These are phyloP conservation scores for Eulemur mongoz DNA, from an alignment of 2,797 vertebrate genomes.

Conservation along the genomic window DNA sequence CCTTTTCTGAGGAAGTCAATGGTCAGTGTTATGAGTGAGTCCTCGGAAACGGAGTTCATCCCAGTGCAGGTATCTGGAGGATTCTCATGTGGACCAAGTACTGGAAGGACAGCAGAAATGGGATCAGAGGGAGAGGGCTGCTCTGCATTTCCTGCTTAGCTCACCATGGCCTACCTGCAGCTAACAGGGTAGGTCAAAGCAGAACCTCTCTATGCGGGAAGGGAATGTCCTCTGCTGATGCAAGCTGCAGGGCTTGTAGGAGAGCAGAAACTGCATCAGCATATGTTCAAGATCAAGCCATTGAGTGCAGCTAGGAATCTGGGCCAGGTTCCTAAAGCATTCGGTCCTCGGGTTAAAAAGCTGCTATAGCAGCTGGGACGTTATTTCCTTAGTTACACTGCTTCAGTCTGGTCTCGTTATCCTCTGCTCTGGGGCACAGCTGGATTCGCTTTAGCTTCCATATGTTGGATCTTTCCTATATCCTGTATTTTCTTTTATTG, in stretches of 20 bases:
- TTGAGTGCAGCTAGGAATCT: not conserved
- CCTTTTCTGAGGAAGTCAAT: not conserved
- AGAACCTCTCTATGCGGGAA: not conserved
- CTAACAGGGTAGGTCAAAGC: not conserved
- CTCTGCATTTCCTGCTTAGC: not conserved
- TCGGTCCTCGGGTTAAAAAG: not conserved
- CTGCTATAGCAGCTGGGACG: not conserved
- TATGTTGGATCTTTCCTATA: not conserved
- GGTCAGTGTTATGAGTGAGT: not conserved
- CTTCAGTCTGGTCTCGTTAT: not conserved
- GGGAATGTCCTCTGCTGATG: not conserved
- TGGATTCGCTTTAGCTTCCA: not conserved
- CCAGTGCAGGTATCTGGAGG: not conserved
- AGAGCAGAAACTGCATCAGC: not conserved
- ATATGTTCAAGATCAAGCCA: not conserved
- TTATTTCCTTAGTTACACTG: not conserved
- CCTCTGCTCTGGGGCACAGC: not conserved
- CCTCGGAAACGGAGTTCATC: not conserved
- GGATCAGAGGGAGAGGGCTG: rapidly evolving
- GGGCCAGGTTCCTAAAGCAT: not conserved
- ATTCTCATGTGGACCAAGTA: not conserved
- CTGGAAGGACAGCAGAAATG: not conserved
- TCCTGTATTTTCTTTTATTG: not conserved
- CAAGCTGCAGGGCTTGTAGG: not conserved
- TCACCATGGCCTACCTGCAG: not conserved